phyloP scores from a whole-genome alignment of 2,888 invertebrate species.

The Melolontha melolontha region DNA sequence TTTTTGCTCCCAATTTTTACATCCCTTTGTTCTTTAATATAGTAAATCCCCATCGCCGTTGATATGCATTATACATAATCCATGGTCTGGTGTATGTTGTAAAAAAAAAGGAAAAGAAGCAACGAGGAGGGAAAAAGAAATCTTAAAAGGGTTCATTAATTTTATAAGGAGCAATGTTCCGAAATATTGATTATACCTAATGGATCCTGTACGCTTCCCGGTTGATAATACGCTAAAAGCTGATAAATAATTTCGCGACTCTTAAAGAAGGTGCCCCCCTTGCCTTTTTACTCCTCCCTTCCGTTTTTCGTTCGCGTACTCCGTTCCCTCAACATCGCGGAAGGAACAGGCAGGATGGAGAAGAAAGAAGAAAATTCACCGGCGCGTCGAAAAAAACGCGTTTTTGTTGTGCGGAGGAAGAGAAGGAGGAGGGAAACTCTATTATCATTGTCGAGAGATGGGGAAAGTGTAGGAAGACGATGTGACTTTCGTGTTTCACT shows the following conservation, averaged over 20 bases:
- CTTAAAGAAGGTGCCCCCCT: slow-evolving; percentile 35
- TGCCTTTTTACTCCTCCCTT: neutral
- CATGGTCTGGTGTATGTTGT: too few relatives aligned
- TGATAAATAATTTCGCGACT: slow-evolving; percentile 47
- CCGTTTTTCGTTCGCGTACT: neutral
- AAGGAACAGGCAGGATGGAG: too few relatives aligned
- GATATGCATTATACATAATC: too few relatives aligned
- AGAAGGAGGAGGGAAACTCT: too few relatives aligned
- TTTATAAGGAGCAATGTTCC: slow-evolving; percentile 32
- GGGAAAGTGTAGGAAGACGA: neutral
- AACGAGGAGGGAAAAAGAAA: neutral
- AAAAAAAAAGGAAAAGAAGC: neutral
- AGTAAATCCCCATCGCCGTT: too few relatives aligned
- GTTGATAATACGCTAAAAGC: slow-evolving; percentile 45
- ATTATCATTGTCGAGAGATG: too few relatives aligned
- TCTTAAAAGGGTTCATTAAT: slow-evolving; percentile 39
- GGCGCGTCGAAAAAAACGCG: too few relatives aligned
- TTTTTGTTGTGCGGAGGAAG: too few relatives aligned
- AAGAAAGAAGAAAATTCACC: too few relatives aligned
- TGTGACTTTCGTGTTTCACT: slow-evolving; percentile 6
- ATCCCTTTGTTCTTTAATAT: too few relatives aligned
- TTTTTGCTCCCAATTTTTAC: too few relatives aligned
- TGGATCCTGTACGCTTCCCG: slow-evolving; percentile 23
- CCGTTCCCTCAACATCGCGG: too few relatives aligned
- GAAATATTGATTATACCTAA: slow-evolving; percentile 38